A percentile compares a stretch with the other conserved stretches of the same genome.
Conservation (phyloP, 2,888 invertebrate species). For the Leptopilina syphax region DNA sequence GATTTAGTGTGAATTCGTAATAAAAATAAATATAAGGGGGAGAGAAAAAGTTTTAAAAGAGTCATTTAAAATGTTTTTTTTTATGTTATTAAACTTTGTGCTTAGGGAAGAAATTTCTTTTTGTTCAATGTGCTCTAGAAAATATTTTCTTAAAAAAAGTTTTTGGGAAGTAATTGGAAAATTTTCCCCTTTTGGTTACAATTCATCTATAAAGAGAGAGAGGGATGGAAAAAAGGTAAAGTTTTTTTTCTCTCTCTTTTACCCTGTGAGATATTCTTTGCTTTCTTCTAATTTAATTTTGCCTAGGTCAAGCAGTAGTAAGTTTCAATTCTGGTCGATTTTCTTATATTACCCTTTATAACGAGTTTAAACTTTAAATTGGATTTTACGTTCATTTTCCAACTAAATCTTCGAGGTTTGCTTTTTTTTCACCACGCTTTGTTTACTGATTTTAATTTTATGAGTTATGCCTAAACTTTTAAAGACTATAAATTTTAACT, state of each 20-base stretch:
- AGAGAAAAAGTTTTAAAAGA: constrained; percentile 6
- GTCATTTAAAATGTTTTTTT: not conserved
- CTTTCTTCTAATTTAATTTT: constrained; percentile 16
- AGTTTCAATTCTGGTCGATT: constrained; percentile 11
- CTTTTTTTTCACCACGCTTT: not conserved
- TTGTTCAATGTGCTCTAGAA: not conserved
- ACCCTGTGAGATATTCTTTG: not conserved
- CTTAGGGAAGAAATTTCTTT: constrained; percentile 1
- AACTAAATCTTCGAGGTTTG: constrained; percentile 1
- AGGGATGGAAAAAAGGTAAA: no score
- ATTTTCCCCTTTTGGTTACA: not conserved
- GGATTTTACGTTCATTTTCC: constrained; percentile 14
- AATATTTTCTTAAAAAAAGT: not conserved
- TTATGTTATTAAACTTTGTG: constrained; percentile 20
- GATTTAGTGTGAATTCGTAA: not conserved
- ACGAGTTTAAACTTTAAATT: constrained; percentile 20
- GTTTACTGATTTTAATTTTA: constrained; percentile 17
- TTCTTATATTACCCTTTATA: constrained; percentile 17
- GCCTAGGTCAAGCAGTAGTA: constrained; percentile 18
- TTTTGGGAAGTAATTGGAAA: not conserved
- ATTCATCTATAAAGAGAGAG: not conserved
- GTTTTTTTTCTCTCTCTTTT: not conserved
- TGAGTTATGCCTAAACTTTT: constrained; percentile 3
- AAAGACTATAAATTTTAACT: not conserved
- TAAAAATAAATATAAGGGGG: not conserved